Conservation (phyloP, 2,888 invertebrate species). For the Leptopilina syphax region DNA sequence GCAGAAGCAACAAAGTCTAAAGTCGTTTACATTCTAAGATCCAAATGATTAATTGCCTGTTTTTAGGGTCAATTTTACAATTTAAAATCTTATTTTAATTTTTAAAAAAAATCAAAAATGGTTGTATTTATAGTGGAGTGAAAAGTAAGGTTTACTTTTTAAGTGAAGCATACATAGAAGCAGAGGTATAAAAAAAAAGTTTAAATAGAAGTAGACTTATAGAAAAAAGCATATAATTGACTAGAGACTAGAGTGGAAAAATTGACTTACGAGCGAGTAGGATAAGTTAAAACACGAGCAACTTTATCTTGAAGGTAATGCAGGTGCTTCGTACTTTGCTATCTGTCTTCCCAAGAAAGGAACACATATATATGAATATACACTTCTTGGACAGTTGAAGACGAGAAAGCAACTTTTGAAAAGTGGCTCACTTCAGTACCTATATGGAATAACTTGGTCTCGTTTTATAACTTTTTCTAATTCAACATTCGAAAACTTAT, state of each 20-base stretch:
- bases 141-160: too few species aligned
- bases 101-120: too few species aligned
- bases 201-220: too few species aligned
- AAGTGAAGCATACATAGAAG: too few species aligned
- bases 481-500: background rate
- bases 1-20: too few species aligned
- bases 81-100: too few species aligned
- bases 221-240: background rate
- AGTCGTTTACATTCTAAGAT: too few species aligned
- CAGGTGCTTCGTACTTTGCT: conserved; percentile 14
- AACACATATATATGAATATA: background rate
- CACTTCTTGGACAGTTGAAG: background rate
- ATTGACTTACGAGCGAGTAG: background rate
- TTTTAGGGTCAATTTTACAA: too few species aligned
- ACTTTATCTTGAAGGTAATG: conserved; percentile 7
- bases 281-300: background rate
- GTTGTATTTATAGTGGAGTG: too few species aligned
- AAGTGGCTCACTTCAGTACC: background rate
- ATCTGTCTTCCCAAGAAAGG: conserved; percentile 12
- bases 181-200: too few species aligned
- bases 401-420: conserved; percentile 8
- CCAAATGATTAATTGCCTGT: too few species aligned
- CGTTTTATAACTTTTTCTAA: conserved; percentile 4
- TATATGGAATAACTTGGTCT: background rate
- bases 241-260: background rate